Evolutionary conservation across 2,113 vertebrate genomes (phyloP).

Genomic region (Platichthys stellatus): DNA sequence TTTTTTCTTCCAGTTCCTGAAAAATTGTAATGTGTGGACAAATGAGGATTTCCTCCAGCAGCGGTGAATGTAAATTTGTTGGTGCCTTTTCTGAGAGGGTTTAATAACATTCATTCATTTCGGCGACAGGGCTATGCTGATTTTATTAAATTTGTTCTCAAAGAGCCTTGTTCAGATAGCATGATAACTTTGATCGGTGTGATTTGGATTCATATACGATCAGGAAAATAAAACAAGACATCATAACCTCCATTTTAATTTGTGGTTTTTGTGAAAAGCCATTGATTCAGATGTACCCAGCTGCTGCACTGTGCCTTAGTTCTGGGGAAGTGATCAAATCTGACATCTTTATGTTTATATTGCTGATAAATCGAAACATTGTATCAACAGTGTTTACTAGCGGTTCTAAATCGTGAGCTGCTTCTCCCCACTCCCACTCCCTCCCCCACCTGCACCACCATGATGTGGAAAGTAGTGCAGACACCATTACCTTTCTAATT

Average conservation of each 20-base stretch:
- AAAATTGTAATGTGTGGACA: conserved; percentile 29
- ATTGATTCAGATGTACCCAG: conserved; percentile 24
- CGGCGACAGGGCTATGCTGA: background rate
- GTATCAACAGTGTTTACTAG: conserved; percentile 15
- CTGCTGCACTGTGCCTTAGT: conserved; percentile 22
- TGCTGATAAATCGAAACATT: conserved; percentile 3
- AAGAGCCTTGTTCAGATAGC: conserved; percentile 8
- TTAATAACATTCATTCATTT: conserved; percentile 44
- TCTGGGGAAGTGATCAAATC: conserved; percentile 13
- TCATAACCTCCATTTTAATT: conserved; percentile 40
- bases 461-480: background rate
- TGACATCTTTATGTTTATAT: conserved; percentile 31
- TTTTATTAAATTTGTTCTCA: background rate
- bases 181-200: conserved; percentile 22
- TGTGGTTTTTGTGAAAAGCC: conserved; percentile 12
- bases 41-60: conserved; percentile 17
- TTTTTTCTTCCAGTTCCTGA: conserved; percentile 17
- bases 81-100: conserved; percentile 4
- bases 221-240: conserved; percentile 11
- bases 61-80: conserved; percentile 34
- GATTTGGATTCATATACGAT: conserved; percentile 29
- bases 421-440: background rate
- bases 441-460: background rate
- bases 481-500: conserved; percentile 5
- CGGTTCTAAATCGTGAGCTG: background rate